Conservation (phyloP, 2,113 vertebrate species). For the Tetrao urogallus region DNA sequence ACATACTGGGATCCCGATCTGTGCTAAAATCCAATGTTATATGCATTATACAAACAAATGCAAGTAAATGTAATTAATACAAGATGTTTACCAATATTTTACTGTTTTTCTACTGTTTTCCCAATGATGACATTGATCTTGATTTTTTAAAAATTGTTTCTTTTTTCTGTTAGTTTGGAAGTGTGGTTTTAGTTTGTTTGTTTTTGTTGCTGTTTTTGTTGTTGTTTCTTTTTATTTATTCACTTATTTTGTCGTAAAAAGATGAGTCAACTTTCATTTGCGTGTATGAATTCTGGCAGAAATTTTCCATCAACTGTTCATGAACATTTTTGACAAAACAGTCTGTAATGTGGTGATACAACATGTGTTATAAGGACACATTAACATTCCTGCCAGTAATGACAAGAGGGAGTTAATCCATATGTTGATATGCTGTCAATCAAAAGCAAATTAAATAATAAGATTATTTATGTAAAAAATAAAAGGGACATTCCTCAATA, state of each 20-base stretch:
- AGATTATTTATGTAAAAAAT: background rate
- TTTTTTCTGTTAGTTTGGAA: background rate
- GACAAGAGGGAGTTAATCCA: conserved; percentile 54
- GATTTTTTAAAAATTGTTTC: background rate
- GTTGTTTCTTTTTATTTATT: background rate
- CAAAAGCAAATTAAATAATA: background rate
- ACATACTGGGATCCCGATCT: background rate
- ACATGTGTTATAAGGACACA: background rate
- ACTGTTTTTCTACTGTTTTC: background rate
- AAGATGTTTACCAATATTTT: background rate
- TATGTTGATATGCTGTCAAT: conserved; percentile 15
- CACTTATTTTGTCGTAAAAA: background rate
- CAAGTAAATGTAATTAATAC: background rate
- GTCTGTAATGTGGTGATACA: background rate
- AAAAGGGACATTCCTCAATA: background rate
- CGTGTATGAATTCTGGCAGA: background rate
- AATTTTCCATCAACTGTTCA: conserved; percentile 2
- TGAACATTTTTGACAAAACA: background rate
- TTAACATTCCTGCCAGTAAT: conserved; percentile 15
- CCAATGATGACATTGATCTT: fast-evolving
- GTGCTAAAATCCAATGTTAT: background rate
- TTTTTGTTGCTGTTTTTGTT: fast-evolving
- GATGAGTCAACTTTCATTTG: background rate
- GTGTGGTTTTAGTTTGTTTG: background rate
- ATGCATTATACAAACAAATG: background rate